phyloP scores from a whole-genome alignment of 2,113 vertebrate species.

The Microtus montanus region DNA sequence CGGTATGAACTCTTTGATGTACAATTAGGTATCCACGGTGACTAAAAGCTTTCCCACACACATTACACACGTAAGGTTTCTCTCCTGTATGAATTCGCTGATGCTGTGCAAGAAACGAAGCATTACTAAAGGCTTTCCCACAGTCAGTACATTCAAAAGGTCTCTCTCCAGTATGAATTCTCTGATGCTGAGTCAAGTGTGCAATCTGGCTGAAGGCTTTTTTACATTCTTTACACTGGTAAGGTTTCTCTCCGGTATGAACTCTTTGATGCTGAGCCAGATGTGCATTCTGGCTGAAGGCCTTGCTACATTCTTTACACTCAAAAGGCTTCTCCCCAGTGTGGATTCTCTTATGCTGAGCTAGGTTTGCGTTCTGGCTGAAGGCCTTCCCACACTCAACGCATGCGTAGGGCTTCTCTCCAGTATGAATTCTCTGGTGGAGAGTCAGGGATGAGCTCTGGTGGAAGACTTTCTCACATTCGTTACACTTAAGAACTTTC shows the following conservation, averaged over 20 bases:
- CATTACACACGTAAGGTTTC: constrained; percentile 81
- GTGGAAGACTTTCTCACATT: constrained; percentile 81
- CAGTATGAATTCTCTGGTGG: constrained; percentile 78
- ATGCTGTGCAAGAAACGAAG: constrained; percentile 83
- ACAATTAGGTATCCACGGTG: constrained; percentile 83
- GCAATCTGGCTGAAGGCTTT: constrained; percentile 85
- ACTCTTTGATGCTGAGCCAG: constrained; percentile 83
- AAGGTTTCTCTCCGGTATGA: constrained; percentile 83
- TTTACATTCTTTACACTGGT: constrained; percentile 82
- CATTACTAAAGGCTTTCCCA: constrained; percentile 83
- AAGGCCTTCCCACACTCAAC: constrained; percentile 77
- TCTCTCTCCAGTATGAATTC: constrained; percentile 81
- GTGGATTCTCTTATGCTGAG: constrained; percentile 76
- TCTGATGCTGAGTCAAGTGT: constrained; percentile 83
- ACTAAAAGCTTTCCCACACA: constrained; percentile 83
- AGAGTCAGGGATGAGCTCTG: constrained; percentile 80
- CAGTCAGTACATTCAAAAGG: constrained; percentile 83
- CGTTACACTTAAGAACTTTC: constrained; percentile 76
- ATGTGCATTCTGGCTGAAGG: constrained; percentile 80
- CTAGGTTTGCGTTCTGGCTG: constrained; percentile 77
- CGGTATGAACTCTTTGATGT: constrained; percentile 82
- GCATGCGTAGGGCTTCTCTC: constrained; percentile 78
- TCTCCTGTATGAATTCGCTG: constrained; percentile 83
- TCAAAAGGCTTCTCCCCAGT: constrained; percentile 77
- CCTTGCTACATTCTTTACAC: constrained; percentile 73